Conservation (phyloP, 2,888 invertebrate genomes). For the Proisotoma minuta region DNA sequence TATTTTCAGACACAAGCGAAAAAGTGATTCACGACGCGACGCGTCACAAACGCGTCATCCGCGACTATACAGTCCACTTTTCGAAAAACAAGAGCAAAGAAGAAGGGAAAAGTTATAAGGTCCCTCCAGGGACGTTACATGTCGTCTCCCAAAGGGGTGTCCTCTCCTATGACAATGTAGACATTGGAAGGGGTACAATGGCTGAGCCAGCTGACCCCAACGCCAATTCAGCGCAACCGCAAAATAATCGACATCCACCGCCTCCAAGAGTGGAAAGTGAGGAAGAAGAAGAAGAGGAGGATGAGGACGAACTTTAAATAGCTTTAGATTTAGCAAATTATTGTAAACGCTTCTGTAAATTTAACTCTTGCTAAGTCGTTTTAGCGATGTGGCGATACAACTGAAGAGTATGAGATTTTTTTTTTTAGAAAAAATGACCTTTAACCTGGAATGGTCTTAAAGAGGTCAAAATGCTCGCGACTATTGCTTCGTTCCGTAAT, state of each 20-base stretch:
- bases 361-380: too few species aligned
- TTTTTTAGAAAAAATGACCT: too few species aligned
- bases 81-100: conserved; percentile 38
- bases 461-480: too few species aligned
- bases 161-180: conserved; percentile 41
- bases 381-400: too few species aligned
- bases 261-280: neutral
- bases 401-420: too few species aligned
- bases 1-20: conserved; percentile 39
- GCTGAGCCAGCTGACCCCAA: conserved; percentile 9
- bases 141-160: conserved; percentile 45
- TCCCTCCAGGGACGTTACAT: conserved; percentile 47
- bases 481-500: too few species aligned
- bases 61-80: conserved; percentile 45
- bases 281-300: neutral
- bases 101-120: conserved; percentile 38
- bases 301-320: too few species aligned
- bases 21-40: conserved; percentile 40
- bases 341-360: too few species aligned
- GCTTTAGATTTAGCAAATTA: too few species aligned
- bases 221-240: neutral
- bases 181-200: conserved; percentile 42
- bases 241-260: neutral
- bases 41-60: conserved; percentile 38
- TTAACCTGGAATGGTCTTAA: too few species aligned